phyloP scores from a whole-genome alignment of 1,140 invertebrate genomes.

The Drosophila jambulina region DNA sequence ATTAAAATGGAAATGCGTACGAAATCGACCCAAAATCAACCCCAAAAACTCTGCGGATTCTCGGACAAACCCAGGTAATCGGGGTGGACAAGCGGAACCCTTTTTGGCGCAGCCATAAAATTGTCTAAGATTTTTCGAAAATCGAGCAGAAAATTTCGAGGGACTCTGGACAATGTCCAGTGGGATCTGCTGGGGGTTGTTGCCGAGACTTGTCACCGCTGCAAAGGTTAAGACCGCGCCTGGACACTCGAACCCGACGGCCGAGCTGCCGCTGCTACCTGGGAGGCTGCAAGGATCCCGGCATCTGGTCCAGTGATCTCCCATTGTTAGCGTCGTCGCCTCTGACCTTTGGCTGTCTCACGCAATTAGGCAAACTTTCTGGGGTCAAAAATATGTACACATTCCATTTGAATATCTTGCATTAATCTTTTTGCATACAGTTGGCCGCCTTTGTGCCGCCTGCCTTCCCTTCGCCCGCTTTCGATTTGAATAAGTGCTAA shows the following conservation, averaged over 20 bases:
- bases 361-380: conserved; percentile 74
- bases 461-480: conserved; percentile 14
- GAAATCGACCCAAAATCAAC: conserved; percentile 73
- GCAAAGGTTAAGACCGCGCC: conserved; percentile 60
- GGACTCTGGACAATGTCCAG: conserved; percentile 58
- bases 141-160: conserved; percentile 75
- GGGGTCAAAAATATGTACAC: conserved; percentile 63
- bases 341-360: conserved; percentile 64
- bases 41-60: conserved; percentile 34
- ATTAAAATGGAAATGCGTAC: conserved; percentile 70
- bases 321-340: conserved; percentile 45
- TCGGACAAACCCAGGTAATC: conserved; percentile 52
- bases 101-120: conserved; percentile 54
- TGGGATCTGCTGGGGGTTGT: conserved; percentile 44
- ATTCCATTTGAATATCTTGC: conserved; percentile 67
- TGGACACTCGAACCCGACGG: conserved; percentile 57
- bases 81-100: conserved; percentile 62
- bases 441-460: conserved; percentile 23
- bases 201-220: conserved; percentile 47
- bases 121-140: conserved; percentile 65
- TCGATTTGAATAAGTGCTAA: conserved; percentile 82
- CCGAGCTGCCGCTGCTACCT: conserved; percentile 46
- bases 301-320: conserved; percentile 53
- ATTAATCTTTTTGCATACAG: conserved; percentile 47
- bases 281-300: conserved; percentile 24